Conservation (phyloP, 1,140 invertebrate genomes). For the Conus betulinus region DNA sequence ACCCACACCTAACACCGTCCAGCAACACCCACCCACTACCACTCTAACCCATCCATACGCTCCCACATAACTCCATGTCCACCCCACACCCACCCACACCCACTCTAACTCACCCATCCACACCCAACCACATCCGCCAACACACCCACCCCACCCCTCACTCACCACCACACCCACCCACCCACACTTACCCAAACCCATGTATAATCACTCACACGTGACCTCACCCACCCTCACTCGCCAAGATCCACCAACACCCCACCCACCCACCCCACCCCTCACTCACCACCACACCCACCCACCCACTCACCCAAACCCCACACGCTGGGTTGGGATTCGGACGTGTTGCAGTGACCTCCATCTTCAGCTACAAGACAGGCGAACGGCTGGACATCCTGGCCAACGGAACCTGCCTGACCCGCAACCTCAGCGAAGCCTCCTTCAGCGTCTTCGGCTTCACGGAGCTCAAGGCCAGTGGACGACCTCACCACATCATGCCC, state of each 20-base stretch:
- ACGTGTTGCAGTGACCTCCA: constrained; percentile 14
- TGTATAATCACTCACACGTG: neutral
- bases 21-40: neutral
- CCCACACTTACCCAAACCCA: neutral
- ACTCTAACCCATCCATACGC: neutral
- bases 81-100: neutral
- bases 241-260: neutral
- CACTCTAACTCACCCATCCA: neutral
- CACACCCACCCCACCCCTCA: neutral
- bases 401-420: neutral
- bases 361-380: constrained; percentile 20
- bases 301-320: too few species aligned
- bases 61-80: neutral
- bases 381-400: constrained; percentile 17
- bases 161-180: neutral
- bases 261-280: too few species aligned
- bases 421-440: neutral
- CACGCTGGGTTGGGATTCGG: neutral
- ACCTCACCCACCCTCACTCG: neutral
- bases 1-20: neutral
- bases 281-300: too few species aligned
- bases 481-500: neutral
- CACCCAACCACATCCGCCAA: neutral
- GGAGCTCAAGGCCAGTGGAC: neutral
- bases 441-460: constrained; percentile 26